Conservation (phyloP, 2,888 invertebrate genomes). For the Ashinkailepas kermadecensis region DNA sequence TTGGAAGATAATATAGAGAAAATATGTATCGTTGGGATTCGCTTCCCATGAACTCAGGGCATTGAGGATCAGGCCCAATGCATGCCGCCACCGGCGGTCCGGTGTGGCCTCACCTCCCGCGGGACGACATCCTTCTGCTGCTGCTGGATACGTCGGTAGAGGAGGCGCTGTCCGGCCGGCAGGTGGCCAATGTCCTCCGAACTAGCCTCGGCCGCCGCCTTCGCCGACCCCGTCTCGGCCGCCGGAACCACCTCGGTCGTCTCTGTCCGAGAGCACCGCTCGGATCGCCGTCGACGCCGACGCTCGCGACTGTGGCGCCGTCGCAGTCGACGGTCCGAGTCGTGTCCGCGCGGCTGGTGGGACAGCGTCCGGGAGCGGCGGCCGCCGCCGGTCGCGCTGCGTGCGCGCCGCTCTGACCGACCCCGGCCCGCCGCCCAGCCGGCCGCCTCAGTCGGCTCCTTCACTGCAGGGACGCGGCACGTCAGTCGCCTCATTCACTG, state of each 20-base stretch:
- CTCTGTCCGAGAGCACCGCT: constrained; percentile 9
- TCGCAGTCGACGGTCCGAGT: neutral
- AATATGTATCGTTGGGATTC: too few relatives aligned
- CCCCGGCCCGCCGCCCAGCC: neutral
- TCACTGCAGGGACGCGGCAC: neutral
- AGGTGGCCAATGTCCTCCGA: constrained; percentile 48
- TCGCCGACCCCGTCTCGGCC: constrained; percentile 22
- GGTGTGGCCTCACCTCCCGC: constrained; percentile 36
- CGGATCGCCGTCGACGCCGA: neutral
- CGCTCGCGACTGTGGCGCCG: neutral
- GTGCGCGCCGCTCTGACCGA: neutral
- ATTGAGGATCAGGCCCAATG: too few relatives aligned
- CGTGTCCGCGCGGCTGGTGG: neutral
- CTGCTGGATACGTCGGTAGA: constrained; percentile 58
- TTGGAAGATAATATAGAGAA: too few relatives aligned
- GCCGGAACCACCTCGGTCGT: neutral
- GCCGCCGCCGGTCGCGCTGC: neutral
- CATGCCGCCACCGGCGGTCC: neutral
- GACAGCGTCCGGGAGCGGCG: neutral
- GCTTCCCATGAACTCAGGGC: too few relatives aligned
- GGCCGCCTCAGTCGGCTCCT: neutral
- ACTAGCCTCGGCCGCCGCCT: neutral
- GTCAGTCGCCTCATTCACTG: too few relatives aligned
- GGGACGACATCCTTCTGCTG: constrained; percentile 51
- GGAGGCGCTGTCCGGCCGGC: constrained; percentile 57